Percentiles rank a stretch among this genome's conserved stretches.
These are phyloP conservation scores for Hypolimnas misippus DNA, from an alignment of 2,888 invertebrate genomes.

Conservation along the genomic window DNA sequence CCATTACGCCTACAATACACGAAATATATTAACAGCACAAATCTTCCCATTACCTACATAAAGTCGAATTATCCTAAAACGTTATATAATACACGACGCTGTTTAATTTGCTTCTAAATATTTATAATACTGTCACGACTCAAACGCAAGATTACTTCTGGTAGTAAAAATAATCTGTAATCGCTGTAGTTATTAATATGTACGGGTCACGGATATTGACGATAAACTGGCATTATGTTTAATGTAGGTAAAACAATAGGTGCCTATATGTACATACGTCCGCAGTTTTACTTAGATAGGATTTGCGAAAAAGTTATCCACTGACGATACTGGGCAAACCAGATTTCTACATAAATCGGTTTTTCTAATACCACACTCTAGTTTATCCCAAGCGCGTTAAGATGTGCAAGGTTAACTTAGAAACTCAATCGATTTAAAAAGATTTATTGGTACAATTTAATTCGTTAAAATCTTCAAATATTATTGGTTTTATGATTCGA, in stretches of 20 bases:
- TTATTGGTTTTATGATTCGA: background rate
- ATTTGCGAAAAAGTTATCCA: slow-evolving; percentile 6
- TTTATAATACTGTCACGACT: background rate
- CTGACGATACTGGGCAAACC: slow-evolving; percentile 13
- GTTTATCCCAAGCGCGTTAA: slow-evolving; percentile 16
- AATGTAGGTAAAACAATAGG: background rate
- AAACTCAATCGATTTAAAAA: background rate
- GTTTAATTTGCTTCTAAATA: no score
- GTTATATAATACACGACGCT: no score
- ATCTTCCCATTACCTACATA: no score
- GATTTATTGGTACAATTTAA: background rate
- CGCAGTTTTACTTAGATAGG: background rate
- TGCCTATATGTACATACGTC: no score
- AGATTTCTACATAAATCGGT: slow-evolving; percentile 15
- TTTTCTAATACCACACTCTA: slow-evolving; percentile 13
- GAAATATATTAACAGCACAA: no score
- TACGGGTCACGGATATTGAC: background rate
- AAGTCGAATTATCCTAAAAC: no score
- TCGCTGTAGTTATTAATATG: background rate
- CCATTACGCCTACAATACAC: no score
- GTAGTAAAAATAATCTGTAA: slow-evolving; percentile 2
- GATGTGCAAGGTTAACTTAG: slow-evolving; percentile 13
- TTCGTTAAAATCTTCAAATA: background rate
- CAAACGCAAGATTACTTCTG: background rate
- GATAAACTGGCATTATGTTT: slow-evolving; percentile 12